These are phyloP conservation scores for Micrasema minimum DNA, from an alignment of 1,140 invertebrate genomes.

Conservation along the genomic window DNA sequence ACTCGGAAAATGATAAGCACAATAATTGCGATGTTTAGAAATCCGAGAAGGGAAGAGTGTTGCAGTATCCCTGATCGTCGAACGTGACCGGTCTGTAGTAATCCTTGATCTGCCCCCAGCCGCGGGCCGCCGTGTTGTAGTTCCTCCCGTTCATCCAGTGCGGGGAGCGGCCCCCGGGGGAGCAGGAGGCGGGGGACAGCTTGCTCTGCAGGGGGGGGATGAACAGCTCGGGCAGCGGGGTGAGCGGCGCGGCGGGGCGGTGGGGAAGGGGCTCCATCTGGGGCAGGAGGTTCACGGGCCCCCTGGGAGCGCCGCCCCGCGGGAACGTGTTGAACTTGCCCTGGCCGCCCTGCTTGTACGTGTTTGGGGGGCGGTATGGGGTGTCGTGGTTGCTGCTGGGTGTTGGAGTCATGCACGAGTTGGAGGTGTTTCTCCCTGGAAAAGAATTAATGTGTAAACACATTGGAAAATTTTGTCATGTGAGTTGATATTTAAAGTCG, in stretches of 20 bases:
- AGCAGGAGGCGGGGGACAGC: constrained; percentile 62
- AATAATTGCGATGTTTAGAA: constrained; percentile 61
- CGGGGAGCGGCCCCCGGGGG: constrained; percentile 59
- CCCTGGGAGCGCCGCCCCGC: constrained; percentile 59
- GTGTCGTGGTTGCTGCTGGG: constrained; percentile 67
- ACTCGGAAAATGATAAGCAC: too few species aligned
- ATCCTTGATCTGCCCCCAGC: constrained; percentile 75
- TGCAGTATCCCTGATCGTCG: constrained; percentile 62
- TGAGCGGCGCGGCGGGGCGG: constrained; percentile 54
- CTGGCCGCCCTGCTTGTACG: constrained; percentile 30
- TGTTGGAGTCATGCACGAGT: constrained; percentile 61
- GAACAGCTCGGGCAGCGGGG: constrained; percentile 61
- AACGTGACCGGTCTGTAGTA: constrained; percentile 78
- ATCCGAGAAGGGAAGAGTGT: constrained; percentile 69
- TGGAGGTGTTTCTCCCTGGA: constrained; percentile 67
- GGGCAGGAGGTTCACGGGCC: constrained; percentile 59
- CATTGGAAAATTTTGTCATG: too few species aligned
- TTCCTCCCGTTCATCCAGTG: constrained; percentile 66
- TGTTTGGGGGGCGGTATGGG: constrained; percentile 62
- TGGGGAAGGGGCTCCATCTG: constrained; percentile 65
- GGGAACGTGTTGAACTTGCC: constrained; percentile 55
- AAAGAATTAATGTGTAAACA: too few species aligned
- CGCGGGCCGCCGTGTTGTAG: constrained; percentile 84
- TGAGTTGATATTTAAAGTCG: too few species aligned
- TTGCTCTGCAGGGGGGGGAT: constrained; percentile 59